These are phyloP conservation scores for Rhynchomys soricoides DNA, from an alignment of 2,113 vertebrate genomes.

Conservation along the genomic window DNA sequence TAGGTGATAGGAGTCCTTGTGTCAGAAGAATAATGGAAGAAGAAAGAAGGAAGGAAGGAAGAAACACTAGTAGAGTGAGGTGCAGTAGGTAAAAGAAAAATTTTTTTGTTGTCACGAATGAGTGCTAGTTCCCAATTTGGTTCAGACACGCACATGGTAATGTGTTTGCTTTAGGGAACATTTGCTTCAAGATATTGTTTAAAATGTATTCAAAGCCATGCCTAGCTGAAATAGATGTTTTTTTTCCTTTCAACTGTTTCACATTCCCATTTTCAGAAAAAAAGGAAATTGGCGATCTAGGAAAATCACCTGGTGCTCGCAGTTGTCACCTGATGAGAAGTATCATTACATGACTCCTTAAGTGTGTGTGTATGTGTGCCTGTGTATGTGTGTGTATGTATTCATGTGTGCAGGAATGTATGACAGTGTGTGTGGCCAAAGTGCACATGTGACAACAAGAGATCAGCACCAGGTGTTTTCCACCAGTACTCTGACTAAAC, in stretches of 20 bases:
- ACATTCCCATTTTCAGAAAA: background rate
- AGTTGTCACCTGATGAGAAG: background rate
- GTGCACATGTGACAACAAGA: background rate
- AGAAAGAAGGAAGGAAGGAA: background rate
- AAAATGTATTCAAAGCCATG: conserved; percentile 20
- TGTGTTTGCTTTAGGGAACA: background rate
- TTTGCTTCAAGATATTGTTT: conserved; percentile 42
- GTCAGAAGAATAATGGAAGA: background rate
- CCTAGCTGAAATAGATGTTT: conserved; percentile 7
- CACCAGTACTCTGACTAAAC: too few relatives aligned
- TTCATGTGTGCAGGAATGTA: background rate
- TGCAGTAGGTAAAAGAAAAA: background rate
- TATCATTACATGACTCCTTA: background rate
- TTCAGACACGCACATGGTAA: conserved; percentile 5
- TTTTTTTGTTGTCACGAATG: background rate
- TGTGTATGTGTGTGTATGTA: background rate
- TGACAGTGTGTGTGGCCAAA: background rate
- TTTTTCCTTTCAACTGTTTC: background rate
- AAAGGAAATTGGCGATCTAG: background rate
- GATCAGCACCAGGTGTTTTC: too few relatives aligned
- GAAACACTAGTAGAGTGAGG: background rate
- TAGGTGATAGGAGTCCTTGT: background rate
- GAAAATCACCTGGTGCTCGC: background rate
- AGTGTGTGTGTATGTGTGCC: background rate
- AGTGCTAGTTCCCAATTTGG: background rate